Evolutionary conservation across 2,888 invertebrate species (phyloP).

Genomic region (Papilio elwesi): DNA sequence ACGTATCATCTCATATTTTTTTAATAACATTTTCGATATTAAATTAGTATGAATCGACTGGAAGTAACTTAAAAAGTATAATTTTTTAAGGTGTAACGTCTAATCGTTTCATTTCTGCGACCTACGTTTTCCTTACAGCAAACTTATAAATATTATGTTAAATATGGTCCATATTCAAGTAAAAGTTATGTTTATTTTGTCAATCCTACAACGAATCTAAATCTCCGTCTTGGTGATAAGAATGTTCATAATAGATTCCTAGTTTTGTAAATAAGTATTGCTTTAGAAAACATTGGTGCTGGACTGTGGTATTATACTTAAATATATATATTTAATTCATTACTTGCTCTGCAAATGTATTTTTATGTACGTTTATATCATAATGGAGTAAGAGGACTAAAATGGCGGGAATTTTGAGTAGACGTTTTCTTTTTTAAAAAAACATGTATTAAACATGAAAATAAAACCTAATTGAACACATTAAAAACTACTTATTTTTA

Average conservation of each 20-base stretch:
- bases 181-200: neutral
- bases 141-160: neutral
- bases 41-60: too few species aligned
- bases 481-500: neutral
- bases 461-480: neutral
- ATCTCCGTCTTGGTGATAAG: neutral
- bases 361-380: neutral
- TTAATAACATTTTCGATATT: too few species aligned
- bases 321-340: conserved; percentile 11
- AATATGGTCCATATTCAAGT: neutral
- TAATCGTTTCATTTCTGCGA: too few species aligned
- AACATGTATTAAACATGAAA: neutral
- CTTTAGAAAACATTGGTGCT: conserved; percentile 46
- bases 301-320: conserved; percentile 37
- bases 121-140: too few species aligned
- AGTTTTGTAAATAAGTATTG: conserved; percentile 39
- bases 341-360: conserved; percentile 14
- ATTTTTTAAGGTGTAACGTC: too few species aligned
- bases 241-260: conserved; percentile 11
- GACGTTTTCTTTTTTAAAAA: neutral
- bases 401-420: neutral
- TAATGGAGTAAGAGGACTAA: neutral
- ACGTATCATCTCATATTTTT: too few species aligned
- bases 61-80: too few species aligned
- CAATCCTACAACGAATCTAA: conserved; percentile 28